Evolutionary conservation across 2,888 invertebrate species (phyloP).

Genomic region (Notodonta dromedarius): DNA sequence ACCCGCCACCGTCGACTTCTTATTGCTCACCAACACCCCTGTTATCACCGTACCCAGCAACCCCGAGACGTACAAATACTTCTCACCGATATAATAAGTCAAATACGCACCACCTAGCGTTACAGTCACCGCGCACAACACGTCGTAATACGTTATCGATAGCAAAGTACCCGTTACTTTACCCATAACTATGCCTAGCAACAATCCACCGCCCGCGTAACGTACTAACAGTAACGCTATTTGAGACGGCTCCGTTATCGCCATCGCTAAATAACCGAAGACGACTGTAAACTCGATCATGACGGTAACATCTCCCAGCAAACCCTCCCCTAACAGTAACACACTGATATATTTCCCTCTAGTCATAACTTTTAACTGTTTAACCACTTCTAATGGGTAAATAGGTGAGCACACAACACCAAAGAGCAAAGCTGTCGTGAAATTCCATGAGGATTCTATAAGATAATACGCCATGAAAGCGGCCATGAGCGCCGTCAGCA

Average conservation of each 20-base stretch:
- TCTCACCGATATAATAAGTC: constrained; percentile 74
- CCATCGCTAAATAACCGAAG: constrained; percentile 64
- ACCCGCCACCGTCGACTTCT: constrained; percentile 66
- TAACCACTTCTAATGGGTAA: constrained; percentile 73
- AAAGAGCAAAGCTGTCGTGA: constrained; percentile 63
- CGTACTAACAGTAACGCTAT: constrained; percentile 64
- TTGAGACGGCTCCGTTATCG: constrained; percentile 58
- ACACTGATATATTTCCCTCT: constrained; percentile 74
- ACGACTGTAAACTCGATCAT: constrained; percentile 74
- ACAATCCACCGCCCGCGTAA: constrained; percentile 66
- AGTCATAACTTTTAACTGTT: constrained; percentile 61
- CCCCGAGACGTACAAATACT: constrained; percentile 74
- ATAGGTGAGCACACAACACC: constrained; percentile 73
- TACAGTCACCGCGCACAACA: constrained; percentile 65
- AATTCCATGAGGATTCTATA: constrained; percentile 67
- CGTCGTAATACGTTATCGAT: constrained; percentile 68
- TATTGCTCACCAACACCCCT: constrained; percentile 67
- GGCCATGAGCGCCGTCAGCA: constrained; percentile 62
- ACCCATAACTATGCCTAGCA: constrained; percentile 70
- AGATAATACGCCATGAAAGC: constrained; percentile 70
- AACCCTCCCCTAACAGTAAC: constrained; percentile 67
- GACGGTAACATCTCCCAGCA: constrained; percentile 70
- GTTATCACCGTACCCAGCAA: constrained; percentile 66
- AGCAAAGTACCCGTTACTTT: constrained; percentile 61
- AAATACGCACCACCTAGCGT: constrained; percentile 68